Conservation (phyloP, 2,888 invertebrate genomes). For the Empis livida region DNA sequence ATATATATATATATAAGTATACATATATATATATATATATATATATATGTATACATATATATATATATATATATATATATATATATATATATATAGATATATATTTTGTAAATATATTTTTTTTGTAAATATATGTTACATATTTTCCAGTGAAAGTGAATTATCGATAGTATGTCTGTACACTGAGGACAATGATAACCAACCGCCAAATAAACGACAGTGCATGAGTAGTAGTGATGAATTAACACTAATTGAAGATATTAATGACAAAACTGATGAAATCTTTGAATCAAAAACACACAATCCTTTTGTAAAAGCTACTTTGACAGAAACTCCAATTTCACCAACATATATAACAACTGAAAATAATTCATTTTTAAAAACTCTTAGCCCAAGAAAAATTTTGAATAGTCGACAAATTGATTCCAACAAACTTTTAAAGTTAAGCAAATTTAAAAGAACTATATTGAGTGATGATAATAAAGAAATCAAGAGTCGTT, state of each 20-base stretch:
- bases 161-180: constrained; percentile 11
- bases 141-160: constrained; percentile 26
- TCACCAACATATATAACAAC: constrained; percentile 16
- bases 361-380: constrained; percentile 22
- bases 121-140: no score
- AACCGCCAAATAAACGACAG: constrained; percentile 8
- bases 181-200: constrained; percentile 9
- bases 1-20: no score
- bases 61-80: no score
- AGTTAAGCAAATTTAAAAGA: constrained; percentile 31
- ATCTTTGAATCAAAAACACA: constrained; percentile 16
- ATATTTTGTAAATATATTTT: no score
- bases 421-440: not conserved
- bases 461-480: constrained; percentile 32
- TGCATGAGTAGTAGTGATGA: constrained; percentile 9
- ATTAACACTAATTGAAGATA: not conserved
- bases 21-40: no score
- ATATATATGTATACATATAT: no score
- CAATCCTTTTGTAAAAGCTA: constrained; percentile 29
- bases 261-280: not conserved
- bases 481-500: constrained; percentile 46
- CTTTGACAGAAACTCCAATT: constrained; percentile 6
- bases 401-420: constrained; percentile 5
- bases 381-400: constrained; percentile 22
- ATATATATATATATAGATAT: no score